Percentiles rank a stretch among this genome's conserved stretches.
phyloP scores from a whole-genome alignment of 2,797 vertebrate species.

The Coreius guichenoti region DNA sequence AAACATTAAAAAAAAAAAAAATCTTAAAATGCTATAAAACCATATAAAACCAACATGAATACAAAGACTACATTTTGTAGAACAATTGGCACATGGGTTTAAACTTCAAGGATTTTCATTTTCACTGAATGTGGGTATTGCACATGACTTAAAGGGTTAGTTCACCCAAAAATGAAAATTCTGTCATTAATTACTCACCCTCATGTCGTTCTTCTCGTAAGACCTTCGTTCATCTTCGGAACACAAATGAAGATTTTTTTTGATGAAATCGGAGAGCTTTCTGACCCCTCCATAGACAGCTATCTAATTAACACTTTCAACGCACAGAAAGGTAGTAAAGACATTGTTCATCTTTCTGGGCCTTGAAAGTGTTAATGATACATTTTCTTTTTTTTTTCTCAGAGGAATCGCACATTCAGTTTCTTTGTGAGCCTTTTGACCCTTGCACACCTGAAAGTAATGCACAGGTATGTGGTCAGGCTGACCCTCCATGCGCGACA shows the following conservation, averaged over 20 bases:
- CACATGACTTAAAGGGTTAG: not conserved
- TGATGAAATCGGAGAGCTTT: too few relatives aligned
- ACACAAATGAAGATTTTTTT: too few relatives aligned
- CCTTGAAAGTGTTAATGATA: too few relatives aligned
- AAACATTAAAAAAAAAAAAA: too few relatives aligned
- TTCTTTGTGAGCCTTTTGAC: slow-evolving; percentile 68
- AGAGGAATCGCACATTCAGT: slow-evolving; percentile 66
- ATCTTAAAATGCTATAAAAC: not conserved
- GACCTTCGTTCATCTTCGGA: too few relatives aligned
- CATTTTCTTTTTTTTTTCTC: not conserved
- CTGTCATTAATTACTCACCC: too few relatives aligned
- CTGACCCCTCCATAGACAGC: too few relatives aligned
- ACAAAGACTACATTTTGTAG: not conserved
- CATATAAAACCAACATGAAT: not conserved
- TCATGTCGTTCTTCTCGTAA: too few relatives aligned
- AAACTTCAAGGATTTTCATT: not conserved
- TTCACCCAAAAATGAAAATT: too few relatives aligned
- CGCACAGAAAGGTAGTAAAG: too few relatives aligned
- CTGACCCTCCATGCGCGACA: slow-evolving; percentile 52
- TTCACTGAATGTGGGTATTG: not conserved
- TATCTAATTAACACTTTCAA: too few relatives aligned
- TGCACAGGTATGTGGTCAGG: slow-evolving; percentile 20
- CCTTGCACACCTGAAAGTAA: slow-evolving; percentile 50
- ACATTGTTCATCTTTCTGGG: too few relatives aligned
- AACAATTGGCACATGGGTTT: not conserved